Evolutionary conservation across 2,113 vertebrate species (phyloP).

Genomic region (Forbesichthys agassizii): DNA sequence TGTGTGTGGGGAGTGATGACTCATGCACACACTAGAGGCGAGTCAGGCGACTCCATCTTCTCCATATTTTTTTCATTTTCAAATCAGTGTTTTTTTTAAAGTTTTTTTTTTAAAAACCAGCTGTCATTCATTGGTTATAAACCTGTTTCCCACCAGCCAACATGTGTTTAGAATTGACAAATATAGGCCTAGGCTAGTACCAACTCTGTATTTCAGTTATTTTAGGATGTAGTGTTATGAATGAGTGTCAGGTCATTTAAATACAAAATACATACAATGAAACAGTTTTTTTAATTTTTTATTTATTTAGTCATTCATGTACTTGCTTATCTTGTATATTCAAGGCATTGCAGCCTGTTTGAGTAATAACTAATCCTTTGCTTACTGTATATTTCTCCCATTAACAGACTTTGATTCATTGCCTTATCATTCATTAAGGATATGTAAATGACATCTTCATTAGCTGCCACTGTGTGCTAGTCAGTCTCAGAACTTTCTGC

Average conservation of each 20-base stretch:
- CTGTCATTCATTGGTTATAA: conserved; percentile 68
- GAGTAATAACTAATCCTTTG: conserved; percentile 44
- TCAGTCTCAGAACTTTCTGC: conserved; percentile 53
- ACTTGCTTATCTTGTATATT: background rate
- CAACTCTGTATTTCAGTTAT: background rate
- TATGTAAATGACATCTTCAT: conserved; percentile 49
- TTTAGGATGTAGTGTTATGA: background rate
- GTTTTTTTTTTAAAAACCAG: conserved; percentile 53
- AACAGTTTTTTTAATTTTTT: background rate
- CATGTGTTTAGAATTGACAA: conserved; percentile 9
- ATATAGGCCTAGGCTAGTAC: background rate
- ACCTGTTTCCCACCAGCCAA: conserved; percentile 52
- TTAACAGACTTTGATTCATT: conserved; percentile 62
- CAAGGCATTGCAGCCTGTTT: conserved; percentile 15
- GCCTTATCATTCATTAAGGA: conserved; percentile 40
- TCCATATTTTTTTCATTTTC: conserved; percentile 71
- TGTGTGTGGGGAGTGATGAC: conserved; percentile 74
- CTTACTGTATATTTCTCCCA: conserved; percentile 43
- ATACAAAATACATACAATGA: too few species aligned
- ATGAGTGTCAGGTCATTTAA: too few species aligned
- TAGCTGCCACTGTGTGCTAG: conserved; percentile 45
- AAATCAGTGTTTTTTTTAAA: conserved; percentile 49
- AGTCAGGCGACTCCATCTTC: conserved; percentile 67
- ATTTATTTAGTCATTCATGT: background rate
- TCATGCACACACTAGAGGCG: conserved; percentile 72